Evolutionary conservation across 64 coral and sea anemone genomes (phyloP), one percentile per base, ranked within the genome.

Genomic region (Platygyra sinensis): DNA sequence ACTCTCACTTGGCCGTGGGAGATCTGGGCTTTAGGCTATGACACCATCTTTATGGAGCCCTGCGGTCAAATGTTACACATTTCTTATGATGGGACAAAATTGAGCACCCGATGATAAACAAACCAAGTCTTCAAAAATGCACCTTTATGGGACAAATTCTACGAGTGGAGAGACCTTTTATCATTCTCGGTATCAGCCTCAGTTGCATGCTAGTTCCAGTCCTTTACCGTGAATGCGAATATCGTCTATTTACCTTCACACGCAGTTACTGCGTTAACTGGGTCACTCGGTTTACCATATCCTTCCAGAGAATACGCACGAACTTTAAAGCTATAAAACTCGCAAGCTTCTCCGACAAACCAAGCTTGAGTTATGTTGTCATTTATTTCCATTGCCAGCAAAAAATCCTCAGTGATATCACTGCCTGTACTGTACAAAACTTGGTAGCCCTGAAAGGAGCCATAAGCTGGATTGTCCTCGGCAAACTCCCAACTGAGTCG

Each of bases 381-480:
- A n/a, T 64, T 72, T 24, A 86, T 50, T 2, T 86, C 82, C 10
- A 31, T 86, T 18, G 46, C 33, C 74, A 77, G 22, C 5, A 77
- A 46, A 33, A 67, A 69, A 27, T 86, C 82, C 7, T n/a, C 67
- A 9, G 30, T 28, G 7, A 49, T 72, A 51, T 30, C n/a, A 59
- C 5, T 64, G 19, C 33, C 38, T 77, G 8, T 50, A 38, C 39
- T 52, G 74, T 77, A 77, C 31, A 86, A 50, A 12, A 86, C 33
- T 86, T 86, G 82, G 46, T 86, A 86, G 12, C 82, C 82, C 13
- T 86, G 82, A 36, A 86, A 86, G 9, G 19, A 33, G 3, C 82
- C 82, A 31, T 46, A 67, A 13, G n/a, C 24, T 24, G 82, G 62
- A 69, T 67, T 49, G 31, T 86, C 82, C 36, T 67, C 67, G 64